Evolutionary conservation across 2,113 vertebrate genomes (phyloP), one percentile per base, ranked within the genome.

Genomic region (Ceyx melanurus): DNA sequence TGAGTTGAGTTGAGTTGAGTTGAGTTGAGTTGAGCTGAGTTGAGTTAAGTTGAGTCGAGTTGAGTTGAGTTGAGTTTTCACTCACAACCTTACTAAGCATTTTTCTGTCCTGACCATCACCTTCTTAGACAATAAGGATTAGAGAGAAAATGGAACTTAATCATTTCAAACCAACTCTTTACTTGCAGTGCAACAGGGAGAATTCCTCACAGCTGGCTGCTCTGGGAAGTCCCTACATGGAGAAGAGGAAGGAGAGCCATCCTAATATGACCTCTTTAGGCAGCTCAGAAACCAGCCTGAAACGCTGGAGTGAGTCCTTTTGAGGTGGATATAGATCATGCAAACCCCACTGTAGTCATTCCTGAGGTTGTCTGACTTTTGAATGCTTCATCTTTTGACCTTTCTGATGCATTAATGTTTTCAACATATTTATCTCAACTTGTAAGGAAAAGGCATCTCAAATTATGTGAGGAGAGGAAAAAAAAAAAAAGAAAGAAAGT

Each of bases 381-480:
- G 51, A 73, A 79, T 58, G 77, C 37, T 71, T 92, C 50, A 73
- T 93, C 78, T 85, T 93, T 86, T 85, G 77, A 67, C 65, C 43
- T 67, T 33, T 33, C 46, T 37, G 67, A 84, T 73, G 50, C 80
- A 93, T 94, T 93, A 84, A 92, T 87, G 71, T 93, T 95, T 94
- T 80, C 85, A 95, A 78, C 61, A 19, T 96, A 95, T 92, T 92
- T 94, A 94, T 86, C 81, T 92, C 87, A 94, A 92, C 84, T 91
- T 94, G 92, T 80, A 89, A 91, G 86, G 81, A 94, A 79, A 96
- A 92, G 83, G 72, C 92, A 85, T 95, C 84, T 96, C 86, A 66
- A 77, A 95, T 92, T 89, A 82, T 94, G 89, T 80, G 81, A 9
- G 9, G 86, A 73, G 22, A 22, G 46, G 25, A 64, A n/a, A 43